Evolutionary conservation across 2,113 vertebrate species (phyloP).

Genomic region (Taxidea taxus): DNA sequence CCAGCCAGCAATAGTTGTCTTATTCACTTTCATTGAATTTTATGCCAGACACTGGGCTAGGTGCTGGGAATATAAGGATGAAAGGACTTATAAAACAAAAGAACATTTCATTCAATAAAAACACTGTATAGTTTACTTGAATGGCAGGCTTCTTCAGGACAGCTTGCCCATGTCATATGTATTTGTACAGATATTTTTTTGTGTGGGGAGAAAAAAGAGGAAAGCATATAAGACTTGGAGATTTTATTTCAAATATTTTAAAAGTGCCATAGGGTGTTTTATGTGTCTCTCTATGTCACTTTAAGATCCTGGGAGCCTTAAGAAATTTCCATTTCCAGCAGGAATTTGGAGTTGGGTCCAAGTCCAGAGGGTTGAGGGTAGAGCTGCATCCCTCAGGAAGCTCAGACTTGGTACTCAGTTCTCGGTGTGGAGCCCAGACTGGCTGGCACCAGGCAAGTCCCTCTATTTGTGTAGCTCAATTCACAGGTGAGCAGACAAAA

Average conservation of each 20-base stretch:
- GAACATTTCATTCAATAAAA: neutral
- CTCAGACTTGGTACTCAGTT: neutral
- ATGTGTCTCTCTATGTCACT: neutral
- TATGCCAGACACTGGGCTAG: neutral
- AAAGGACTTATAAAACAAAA: neutral
- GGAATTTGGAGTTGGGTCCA: neutral
- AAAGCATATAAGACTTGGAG: neutral
- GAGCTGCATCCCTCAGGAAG: neutral
- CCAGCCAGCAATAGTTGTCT: neutral
- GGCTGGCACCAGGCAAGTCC: neutral
- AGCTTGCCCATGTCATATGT: neutral
- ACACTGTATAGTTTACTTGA: neutral
- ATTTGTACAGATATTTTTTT: neutral
- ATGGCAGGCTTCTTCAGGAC: neutral
- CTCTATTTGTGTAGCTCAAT: neutral
- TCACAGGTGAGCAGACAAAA: neutral
- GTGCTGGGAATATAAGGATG: neutral
- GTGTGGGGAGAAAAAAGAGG: neutral
- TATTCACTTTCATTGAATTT: neutral
- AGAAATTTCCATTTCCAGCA: neutral
- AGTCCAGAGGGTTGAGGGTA: neutral
- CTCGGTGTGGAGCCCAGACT: neutral
- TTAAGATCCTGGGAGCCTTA: neutral
- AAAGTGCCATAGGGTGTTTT: neutral
- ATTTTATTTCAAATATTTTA: neutral